Evolutionary conservation across 2,888 invertebrate genomes (phyloP), one percentile per base, ranked within the genome.

Genomic region (Apotomis capreana): DNA sequence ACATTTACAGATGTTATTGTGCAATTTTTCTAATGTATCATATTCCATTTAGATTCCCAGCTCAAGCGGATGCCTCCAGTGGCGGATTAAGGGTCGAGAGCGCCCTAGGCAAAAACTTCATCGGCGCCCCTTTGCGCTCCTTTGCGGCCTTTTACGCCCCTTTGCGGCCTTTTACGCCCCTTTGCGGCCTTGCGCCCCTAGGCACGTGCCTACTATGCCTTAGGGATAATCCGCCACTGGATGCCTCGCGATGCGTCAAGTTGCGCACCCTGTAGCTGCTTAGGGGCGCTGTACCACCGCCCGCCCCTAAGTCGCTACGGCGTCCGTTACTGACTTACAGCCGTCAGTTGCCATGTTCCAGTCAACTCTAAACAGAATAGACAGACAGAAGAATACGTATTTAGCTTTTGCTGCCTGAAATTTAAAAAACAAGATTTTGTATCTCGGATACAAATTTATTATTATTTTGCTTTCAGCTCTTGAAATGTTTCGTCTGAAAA

Each of bases 401-500:
- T 57, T 68, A 44, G 5, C 40, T 40, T 26, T 26, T 26, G 26
- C 26, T 26, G 26, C 26, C 26, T 26, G 26, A 26, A 26, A 26
- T 26, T 26, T 26, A 26, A 26, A 26, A 26, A 44, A 8, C 44
- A 44, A 44, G 44, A 40, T 40, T 40, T 40, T 40, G 5, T 6
- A 40, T 40, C 40, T 40, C 6, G 40, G 5, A 1, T 40, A 2
- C 26, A 26, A 26, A 49, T 10, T 49, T 6, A 49, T 49, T 49
- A 3, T 49, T 49, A 49, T 49, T 63, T 73, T 73, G 63, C 63
- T 87, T 91, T 72, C 87, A 93, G 95, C 96, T 82, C 94, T 99
- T 82, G 99, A 99, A 94, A 97, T 98, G 92, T 98, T 99, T 94
- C 95, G 99, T 80, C 94, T 99, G 79, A 98, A 98, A 94, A 98